These are phyloP conservation scores for Epinotia demarniana DNA, from an alignment of 2,888 invertebrate species.

Conservation along the genomic window DNA sequence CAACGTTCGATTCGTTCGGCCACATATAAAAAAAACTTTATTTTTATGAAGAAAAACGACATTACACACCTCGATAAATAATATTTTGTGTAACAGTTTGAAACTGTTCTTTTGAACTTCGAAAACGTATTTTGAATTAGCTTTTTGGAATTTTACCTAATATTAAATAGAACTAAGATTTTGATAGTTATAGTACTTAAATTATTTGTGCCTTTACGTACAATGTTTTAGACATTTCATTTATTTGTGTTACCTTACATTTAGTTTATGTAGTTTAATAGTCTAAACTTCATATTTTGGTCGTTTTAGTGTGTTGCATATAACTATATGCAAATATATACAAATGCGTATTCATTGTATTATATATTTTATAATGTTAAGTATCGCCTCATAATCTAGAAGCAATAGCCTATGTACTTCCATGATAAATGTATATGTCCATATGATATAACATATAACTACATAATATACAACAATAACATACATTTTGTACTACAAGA, in stretches of 20 bases:
- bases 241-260: constrained; percentile 56
- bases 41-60: constrained; percentile 24
- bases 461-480: constrained; percentile 33
- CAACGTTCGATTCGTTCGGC: background rate
- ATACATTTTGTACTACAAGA: constrained; percentile 44
- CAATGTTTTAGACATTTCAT: constrained; percentile 53
- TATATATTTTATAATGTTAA: constrained; percentile 47
- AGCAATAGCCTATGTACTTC: constrained; percentile 61
- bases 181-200: constrained; percentile 65
- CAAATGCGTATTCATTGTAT: constrained; percentile 43
- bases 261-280: constrained; percentile 38
- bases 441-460: constrained; percentile 18
- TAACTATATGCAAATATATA: constrained; percentile 27
- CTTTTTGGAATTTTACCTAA: constrained; percentile 30
- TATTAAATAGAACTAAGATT: constrained; percentile 40
- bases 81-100: constrained; percentile 28
- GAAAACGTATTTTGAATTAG: constrained; percentile 27
- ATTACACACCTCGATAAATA: constrained; percentile 18
- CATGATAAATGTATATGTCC: constrained; percentile 48
- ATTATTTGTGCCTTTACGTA: constrained; percentile 75
- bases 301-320: constrained; percentile 40
- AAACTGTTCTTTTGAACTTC: constrained; percentile 29
- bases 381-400: constrained; percentile 60
- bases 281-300: constrained; percentile 31
- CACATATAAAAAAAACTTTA: constrained; percentile 10